These are phyloP conservation scores for Simalia tracyae DNA, from an alignment of 2,797 vertebrate genomes.

Conservation along the genomic window DNA sequence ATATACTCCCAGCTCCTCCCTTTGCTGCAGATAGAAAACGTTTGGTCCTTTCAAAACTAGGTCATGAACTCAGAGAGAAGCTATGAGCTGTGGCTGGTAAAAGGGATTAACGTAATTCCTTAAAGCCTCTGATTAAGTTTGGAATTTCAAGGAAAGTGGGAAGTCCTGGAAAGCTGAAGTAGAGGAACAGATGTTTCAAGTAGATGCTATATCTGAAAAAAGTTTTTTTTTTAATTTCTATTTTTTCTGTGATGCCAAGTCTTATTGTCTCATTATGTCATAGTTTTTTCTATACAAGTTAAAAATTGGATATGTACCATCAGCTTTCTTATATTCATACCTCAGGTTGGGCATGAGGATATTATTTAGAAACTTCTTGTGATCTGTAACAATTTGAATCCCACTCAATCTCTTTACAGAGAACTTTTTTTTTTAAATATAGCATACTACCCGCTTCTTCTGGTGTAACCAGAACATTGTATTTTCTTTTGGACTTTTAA, in stretches of 20 bases:
- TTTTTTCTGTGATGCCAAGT: not conserved
- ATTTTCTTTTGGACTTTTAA: not conserved
- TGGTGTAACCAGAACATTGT: not conserved
- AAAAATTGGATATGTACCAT: not conserved
- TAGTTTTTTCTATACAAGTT: not conserved
- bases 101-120: not conserved
- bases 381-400: not conserved
- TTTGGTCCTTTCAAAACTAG: not conserved
- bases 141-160: not conserved
- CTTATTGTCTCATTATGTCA: not conserved
- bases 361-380: not conserved
- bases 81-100: not conserved
- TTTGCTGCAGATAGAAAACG: not conserved
- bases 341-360: not conserved
- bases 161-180: not conserved
- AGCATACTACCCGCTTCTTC: not conserved
- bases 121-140: not conserved
- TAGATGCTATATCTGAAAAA: not conserved
- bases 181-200: not conserved
- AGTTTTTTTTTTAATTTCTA: too few relatives aligned
- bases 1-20: not conserved
- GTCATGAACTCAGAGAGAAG: not conserved
- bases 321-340: not conserved
- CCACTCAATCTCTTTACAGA: not conserved
- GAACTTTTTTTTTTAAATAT: not conserved